Evolutionary conservation across 2,888 invertebrate species (phyloP).

Genomic region (Macropis europaea): DNA sequence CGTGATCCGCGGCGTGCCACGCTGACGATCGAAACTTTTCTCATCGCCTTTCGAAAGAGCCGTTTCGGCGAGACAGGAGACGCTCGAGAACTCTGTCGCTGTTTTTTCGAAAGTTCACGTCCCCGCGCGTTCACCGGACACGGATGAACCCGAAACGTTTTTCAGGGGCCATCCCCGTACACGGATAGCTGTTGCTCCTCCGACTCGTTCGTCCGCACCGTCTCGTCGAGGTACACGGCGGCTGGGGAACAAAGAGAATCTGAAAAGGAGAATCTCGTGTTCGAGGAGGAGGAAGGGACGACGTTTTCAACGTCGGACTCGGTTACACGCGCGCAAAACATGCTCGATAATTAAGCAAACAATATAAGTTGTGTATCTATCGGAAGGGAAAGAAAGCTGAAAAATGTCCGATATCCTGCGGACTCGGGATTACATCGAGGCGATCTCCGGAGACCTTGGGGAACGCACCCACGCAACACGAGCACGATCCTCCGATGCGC

Average conservation of each 20-base stretch:
- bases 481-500: too few relatives aligned
- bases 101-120: conserved; percentile 4
- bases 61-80: not conserved
- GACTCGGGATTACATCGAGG: too few relatives aligned
- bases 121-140: conserved; percentile 1
- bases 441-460: conserved; percentile 38
- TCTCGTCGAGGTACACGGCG: conserved; percentile 15
- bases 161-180: not conserved
- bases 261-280: conserved; percentile 23
- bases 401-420: too few relatives aligned
- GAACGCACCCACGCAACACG: conserved; percentile 59
- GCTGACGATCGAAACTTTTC: not conserved
- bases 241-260: conserved; percentile 24
- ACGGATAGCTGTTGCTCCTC: not conserved
- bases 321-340: not conserved
- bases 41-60: not conserved
- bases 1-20: not conserved
- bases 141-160: conserved; percentile 23
- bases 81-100: not conserved
- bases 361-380: too few relatives aligned
- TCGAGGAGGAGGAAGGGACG: conserved; percentile 6
- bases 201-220: not conserved
- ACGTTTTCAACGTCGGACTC: conserved; percentile 6
- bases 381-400: too few relatives aligned
- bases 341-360: too few relatives aligned